Base-by-base conservation (phyloP, 2,113 vertebrate species). In the Seriola quinqueradiata region DNA sequence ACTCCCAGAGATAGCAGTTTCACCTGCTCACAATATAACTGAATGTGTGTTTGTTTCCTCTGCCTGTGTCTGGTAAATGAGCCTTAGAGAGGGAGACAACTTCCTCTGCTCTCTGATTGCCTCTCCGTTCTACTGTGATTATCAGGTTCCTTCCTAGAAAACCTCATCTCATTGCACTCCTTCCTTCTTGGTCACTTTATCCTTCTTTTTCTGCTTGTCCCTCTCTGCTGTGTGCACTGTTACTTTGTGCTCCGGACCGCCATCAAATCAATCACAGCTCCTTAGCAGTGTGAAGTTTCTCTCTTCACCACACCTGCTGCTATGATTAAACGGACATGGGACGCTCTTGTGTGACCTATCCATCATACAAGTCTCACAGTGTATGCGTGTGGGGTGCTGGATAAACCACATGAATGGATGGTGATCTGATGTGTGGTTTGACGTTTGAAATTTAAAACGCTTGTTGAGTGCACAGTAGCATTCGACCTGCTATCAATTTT, bases 301-400 rank as follows among this genome's bases (percentile, higher is more conserved):
- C 66, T 84, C 73, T 69, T 77, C 57, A 32, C 58, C 58, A 34
- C 71, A 74, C 81, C 90, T 87, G 88, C 86, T 83, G 76, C 52
- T 74, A 70, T 78, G 73, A 86, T 81, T 88, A 83, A 84, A 81
- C 16, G 10, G 70, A 83, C 80, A 82, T 42, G 65, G 63, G 77
- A 79, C 61, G 16, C 55, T 61, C 52, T 50, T 32, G 74, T 66
- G 63, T 72, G 82, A 73, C 70, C 70, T 64, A 84, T 86, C 70
- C 74, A 82, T 84, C 81, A 80, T 42, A 5, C 34, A 46, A 64
- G 65, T 84, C 36, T 61, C 70, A 70, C 21, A n/a, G 34, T 66
- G 69, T 28, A 40, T 67, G 36, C 34, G 44, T 25, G 55, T 68
- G 19, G 28, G 50, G 23, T 23, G 21, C 34, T 42, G 68, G 25